Percentiles rank a stretch among this genome's conserved stretches.
These are phyloP conservation scores for Rhimphoctona megacephalus DNA, from an alignment of 2,888 invertebrate genomes.

Conservation along the genomic window DNA sequence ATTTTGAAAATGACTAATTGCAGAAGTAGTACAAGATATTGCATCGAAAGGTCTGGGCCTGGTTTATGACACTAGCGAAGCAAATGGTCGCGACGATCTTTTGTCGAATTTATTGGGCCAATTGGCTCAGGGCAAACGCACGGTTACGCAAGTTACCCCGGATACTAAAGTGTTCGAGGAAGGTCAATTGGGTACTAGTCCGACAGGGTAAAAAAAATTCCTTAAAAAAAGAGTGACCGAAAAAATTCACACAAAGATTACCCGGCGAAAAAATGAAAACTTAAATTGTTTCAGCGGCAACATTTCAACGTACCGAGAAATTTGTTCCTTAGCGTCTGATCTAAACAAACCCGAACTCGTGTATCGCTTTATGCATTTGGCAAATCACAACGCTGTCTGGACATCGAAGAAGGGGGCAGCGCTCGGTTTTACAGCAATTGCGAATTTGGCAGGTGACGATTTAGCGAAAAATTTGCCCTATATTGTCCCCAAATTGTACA, in stretches of 20 bases:
- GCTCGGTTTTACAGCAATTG: slow-evolving; percentile 95
- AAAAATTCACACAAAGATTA: neutral
- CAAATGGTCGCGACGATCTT: slow-evolving; percentile 89
- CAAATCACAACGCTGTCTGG: slow-evolving; percentile 97
- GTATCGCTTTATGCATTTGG: slow-evolving; percentile 98
- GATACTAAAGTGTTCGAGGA: slow-evolving; percentile 96
- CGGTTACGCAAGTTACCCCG: slow-evolving; percentile 90
- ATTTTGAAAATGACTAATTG: slow-evolving; percentile 47
- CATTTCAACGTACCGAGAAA: slow-evolving; percentile 96
- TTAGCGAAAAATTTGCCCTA: slow-evolving; percentile 92
- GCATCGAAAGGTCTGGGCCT: slow-evolving; percentile 96
- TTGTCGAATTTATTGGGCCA: slow-evolving; percentile 93
- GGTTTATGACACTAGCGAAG: slow-evolving; percentile 93
- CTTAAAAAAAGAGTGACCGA: neutral
- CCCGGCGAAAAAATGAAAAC: neutral
- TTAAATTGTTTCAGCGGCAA: slow-evolving; percentile 88
- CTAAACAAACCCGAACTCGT: slow-evolving; percentile 97
- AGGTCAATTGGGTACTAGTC: slow-evolving; percentile 93
- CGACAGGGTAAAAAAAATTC: slow-evolving; percentile 90
- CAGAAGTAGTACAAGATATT: slow-evolving; percentile 97
- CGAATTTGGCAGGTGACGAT: slow-evolving; percentile 93
- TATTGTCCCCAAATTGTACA: slow-evolving; percentile 94
- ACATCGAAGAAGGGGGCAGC: slow-evolving; percentile 98
- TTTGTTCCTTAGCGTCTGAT: slow-evolving; percentile 97
- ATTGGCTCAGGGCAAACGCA: slow-evolving; percentile 91